These are phyloP conservation scores for Moxostoma hubbsi DNA, from an alignment of 2,797 vertebrate genomes.

Conservation along the genomic window DNA sequence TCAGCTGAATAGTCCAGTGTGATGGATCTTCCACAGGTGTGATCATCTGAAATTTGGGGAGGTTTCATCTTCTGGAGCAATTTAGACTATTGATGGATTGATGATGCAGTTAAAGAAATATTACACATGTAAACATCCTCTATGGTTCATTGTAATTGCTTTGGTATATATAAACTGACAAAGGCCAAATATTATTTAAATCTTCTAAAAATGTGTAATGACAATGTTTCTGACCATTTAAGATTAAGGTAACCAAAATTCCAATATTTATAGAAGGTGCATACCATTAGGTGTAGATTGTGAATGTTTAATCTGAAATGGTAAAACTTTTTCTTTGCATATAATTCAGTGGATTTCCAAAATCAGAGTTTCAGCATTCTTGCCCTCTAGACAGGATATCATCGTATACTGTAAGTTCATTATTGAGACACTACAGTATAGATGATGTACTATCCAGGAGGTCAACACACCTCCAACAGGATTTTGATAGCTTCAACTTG, in stretches of 20 bases:
- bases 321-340: too few species aligned
- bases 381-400: slow-evolving; percentile 94
- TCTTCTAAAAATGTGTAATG: not conserved
- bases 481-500: not conserved
- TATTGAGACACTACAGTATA: slow-evolving; percentile 99
- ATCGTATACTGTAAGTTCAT: slow-evolving; percentile 99
- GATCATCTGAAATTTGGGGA: not conserved
- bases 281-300: not conserved
- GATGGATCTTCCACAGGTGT: slow-evolving; percentile 53
- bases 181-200: not conserved
- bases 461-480: slow-evolving; percentile 60
- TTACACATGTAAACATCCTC: not conserved
- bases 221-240: not conserved
- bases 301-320: too few species aligned
- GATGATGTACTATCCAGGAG: slow-evolving; percentile 99
- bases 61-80: not conserved
- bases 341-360: not conserved
- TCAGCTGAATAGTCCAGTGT: slow-evolving; percentile 40
- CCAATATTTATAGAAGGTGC: not conserved
- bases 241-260: not conserved
- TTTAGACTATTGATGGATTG: not conserved
- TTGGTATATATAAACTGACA: not conserved
- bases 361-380: slow-evolving; percentile 37
- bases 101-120: not conserved
- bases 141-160: not conserved